phyloP scores from a whole-genome alignment of 2,113 vertebrate genomes.

The Redunca redunca region DNA sequence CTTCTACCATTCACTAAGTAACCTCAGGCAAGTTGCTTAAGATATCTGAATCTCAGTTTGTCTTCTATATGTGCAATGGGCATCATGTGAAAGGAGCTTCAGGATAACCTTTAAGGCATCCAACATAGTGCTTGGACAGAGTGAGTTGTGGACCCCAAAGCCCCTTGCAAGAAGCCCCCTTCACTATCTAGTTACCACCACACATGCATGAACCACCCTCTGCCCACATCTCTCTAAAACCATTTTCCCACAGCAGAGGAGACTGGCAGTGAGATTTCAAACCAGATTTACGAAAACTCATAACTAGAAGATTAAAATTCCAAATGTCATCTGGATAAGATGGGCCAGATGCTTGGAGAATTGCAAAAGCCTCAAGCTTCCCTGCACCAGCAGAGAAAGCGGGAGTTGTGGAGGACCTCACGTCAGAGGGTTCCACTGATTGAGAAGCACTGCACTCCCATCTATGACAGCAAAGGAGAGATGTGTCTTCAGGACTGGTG shows the following conservation, averaged over 20 bases:
- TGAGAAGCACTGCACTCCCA: not conserved
- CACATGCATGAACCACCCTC: not conserved
- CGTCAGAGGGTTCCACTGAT: not conserved
- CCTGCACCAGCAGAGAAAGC: not conserved
- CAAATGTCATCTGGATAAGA: conserved; percentile 62
- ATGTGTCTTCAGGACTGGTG: not conserved
- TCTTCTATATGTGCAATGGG: not conserved
- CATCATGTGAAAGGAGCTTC: not conserved
- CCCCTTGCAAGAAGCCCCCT: not conserved
- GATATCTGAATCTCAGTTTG: not conserved
- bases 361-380: conserved; percentile 20
- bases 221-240: conserved; percentile 20
- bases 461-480: not conserved
- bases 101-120: not conserved
- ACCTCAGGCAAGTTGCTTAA: not conserved
- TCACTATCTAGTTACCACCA: not conserved
- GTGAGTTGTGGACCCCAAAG: not conserved
- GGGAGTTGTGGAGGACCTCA: not conserved
- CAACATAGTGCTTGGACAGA: not conserved
- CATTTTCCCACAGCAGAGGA: conserved; percentile 63
- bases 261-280: conserved; percentile 47
- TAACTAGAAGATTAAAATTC: conserved; percentile 70
- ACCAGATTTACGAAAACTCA: conserved; percentile 65
- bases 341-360: conserved; percentile 55
- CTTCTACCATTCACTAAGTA: not conserved